Conservation (phyloP, 2,797 vertebrate species). For the Gobio occitaniae region DNA sequence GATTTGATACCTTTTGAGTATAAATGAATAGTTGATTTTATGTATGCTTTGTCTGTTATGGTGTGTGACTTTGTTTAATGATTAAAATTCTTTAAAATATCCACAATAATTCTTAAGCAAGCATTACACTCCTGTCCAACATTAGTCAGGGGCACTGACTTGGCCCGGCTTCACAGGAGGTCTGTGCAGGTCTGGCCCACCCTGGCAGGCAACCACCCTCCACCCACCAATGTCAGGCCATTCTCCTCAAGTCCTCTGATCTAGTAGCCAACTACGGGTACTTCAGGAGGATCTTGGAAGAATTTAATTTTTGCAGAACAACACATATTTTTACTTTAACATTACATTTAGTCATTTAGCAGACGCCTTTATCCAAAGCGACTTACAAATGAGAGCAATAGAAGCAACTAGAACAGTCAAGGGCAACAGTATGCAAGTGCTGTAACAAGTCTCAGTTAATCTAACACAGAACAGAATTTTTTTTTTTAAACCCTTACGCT, state of each 20-base stretch:
- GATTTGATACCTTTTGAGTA: slow-evolving; percentile 42
- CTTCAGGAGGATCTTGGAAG: background rate
- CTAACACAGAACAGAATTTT: no score
- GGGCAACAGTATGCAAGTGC: no score
- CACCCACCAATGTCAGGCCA: background rate
- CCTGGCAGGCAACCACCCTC: background rate
- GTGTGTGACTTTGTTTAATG: slow-evolving; percentile 41
- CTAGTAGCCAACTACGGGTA: background rate
- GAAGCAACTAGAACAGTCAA: no score
- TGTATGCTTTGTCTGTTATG: slow-evolving; percentile 51
- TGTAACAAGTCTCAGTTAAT: no score
- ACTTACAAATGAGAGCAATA: no score
- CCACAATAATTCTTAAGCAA: slow-evolving; percentile 2
- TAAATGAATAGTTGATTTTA: slow-evolving; percentile 39
- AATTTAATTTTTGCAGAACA: background rate
- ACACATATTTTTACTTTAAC: background rate
- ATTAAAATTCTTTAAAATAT: slow-evolving; percentile 49
- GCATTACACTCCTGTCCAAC: background rate
- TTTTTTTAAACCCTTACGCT: background rate
- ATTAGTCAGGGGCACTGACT: background rate
- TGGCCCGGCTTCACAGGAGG: background rate
- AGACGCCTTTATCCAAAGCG: no score
- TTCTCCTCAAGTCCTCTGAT: background rate
- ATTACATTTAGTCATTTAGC: no score
- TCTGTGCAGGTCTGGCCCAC: background rate